Base-by-base conservation (phyloP, 2,113 vertebrate genomes). In the Anarrhichthys ocellatus region DNA sequence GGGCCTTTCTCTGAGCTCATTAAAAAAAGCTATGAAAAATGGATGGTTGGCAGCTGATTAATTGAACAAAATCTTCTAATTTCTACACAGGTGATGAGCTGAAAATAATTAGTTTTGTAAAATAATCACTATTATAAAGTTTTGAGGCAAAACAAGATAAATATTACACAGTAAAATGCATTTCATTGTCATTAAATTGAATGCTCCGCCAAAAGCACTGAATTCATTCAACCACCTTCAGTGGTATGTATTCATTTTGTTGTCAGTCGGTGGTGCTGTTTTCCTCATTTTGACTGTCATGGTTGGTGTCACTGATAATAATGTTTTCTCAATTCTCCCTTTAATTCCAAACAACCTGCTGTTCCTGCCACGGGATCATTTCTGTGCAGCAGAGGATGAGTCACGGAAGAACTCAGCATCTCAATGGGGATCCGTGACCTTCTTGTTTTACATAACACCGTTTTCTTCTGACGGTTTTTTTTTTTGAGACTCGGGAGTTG, bases 321-420 rank as follows among this genome's bases (percentile, higher is more conserved):
- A 36, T 54, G 14, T 24, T 62, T 63, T 52, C 27, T 75, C 38
- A 32, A 15, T 44, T 32, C 14, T 50, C 42, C 5, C 6, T 74
- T 46, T 15, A 46, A 46, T 34, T 73, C 18, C 17, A 62, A 62
- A 34, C 52, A 27, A 42, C 42, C n/a, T 40, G 9, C 15, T 13
- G 24, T 13, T 44, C 1, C 56, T 61, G 40, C 29, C 46, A 44
- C 24, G 4, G 20, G 10, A 48, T 46, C 15, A 15, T 44, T 62
- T 36, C 8, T 50, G 29, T 36, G 58, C 18, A 63, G 56, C 7
- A 9, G 40, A 44, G 38, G 14, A 62, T 62, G 29, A 9, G 59
- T 62, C 59, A 62, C 29, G 29, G 59, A 62, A 62, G 59, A 61
- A 61, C 15, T 61, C 59, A 3, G 63, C 50, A 17, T 66, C 63